Evolutionary conservation across 1,140 invertebrate genomes (phyloP).

Genomic region (Macrocentrus cingulum): DNA sequence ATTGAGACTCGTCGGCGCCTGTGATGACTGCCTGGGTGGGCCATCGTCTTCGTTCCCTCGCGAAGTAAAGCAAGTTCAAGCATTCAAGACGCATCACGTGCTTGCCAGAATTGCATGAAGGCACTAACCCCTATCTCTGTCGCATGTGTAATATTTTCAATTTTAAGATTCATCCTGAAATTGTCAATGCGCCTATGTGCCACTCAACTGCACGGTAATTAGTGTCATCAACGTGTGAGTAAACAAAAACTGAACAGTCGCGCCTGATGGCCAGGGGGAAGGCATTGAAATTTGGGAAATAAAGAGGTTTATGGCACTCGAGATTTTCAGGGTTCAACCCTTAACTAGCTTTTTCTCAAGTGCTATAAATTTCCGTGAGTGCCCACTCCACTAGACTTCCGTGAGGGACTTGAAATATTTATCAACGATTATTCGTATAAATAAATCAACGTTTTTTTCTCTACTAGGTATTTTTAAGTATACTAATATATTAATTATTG

Average conservation of each 20-base stretch:
- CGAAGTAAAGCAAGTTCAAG: conserved; percentile 2
- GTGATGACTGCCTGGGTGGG: conserved; percentile 53
- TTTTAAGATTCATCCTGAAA: no score
- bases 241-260: no score
- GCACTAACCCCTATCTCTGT: conserved; percentile 11
- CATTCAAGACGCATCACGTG: conserved; percentile 27
- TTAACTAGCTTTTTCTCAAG: conserved; percentile 9
- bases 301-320: neutral
- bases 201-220: no score
- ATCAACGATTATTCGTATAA: no score
- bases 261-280: no score
- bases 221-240: no score
- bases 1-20: conserved; percentile 51
- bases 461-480: no score
- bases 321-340: neutral
- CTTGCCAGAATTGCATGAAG: conserved; percentile 24
- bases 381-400: neutral
- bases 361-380: neutral
- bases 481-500: no score
- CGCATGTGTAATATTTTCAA: no score
- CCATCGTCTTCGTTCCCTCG: conserved; percentile 29
- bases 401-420: no score
- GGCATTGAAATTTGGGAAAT: no score
- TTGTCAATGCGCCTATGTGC: no score
- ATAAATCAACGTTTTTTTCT: neutral